Evolutionary conservation across 2,113 vertebrate genomes (phyloP), one percentile per base, ranked within the genome.

Genomic region (Patagioenas fasciata): DNA sequence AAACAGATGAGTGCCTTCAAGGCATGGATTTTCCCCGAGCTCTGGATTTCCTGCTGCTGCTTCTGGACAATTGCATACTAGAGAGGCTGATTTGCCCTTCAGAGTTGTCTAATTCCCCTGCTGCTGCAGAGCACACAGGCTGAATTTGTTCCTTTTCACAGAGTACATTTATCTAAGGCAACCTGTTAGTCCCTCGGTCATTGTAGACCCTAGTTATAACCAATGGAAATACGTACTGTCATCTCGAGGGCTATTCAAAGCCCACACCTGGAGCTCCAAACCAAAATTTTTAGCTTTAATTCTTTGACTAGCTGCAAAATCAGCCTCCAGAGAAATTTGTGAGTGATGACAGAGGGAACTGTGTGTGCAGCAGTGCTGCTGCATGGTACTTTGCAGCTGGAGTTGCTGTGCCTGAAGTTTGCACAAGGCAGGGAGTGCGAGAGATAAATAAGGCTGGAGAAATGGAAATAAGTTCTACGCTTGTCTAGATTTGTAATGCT

Each of bases 391-490:
- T 14, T 54, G 57, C 77, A 80, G 19, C 64, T 40, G 50, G 50
- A 70, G 28, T 29, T 70, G 36, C 48, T 0, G 0, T 36, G 58
- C 20, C 62, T 84, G 34, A 72, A 67, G 60, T 78, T 71, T 90
- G 10, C 1, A 1, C 0, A 1, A 48, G 34, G 17, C 61, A 64
- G 26, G n/a, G 9, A 80, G 7, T 4, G 1, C 28, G 31, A 48
- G 24, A 69, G 28, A 88, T 29, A 77, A 82, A 42, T 32, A 73
- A 75, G 29, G 24, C 16, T 40, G 73, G 15, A 48, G 10, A 85
- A 71, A 65, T 72, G 8, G 26, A 87, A 79, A 62, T 40, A 34
- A 70, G 82, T 93, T 60, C 40, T 70, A 44, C 29, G 17, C 25
- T 85, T 80, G 20, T 15, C 42, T 26, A 15, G 24, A 62, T 62